phyloP scores from a whole-genome alignment of 1,140 invertebrate species.

The Mercenaria mercenaria region DNA sequence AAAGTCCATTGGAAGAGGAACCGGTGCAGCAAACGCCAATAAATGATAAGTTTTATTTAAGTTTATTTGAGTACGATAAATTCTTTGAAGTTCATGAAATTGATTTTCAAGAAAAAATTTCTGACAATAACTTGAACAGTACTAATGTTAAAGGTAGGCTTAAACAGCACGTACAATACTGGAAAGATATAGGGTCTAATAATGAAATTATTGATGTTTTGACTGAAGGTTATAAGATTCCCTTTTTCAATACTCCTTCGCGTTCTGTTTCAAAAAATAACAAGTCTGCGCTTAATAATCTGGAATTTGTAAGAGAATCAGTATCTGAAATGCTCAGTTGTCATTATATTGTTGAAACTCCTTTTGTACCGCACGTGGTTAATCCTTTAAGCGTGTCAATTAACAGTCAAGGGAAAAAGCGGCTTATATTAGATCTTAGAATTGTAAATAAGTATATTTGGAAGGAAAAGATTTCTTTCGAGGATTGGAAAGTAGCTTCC shows the following conservation, averaged over 20 bases:
- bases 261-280: neutral
- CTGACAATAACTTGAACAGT: neutral
- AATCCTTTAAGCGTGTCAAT: conserved; percentile 22
- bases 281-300: neutral
- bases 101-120: neutral
- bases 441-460: conserved; percentile 40
- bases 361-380: neutral
- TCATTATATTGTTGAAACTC: conserved; percentile 24
- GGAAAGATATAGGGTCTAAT: neutral
- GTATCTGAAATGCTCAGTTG: neutral
- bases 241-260: neutral
- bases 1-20: neutral
- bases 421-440: conserved; percentile 29
- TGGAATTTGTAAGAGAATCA: neutral
- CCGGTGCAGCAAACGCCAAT: neutral
- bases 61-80: neutral
- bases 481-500: conserved; percentile 1
- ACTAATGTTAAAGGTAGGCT: conserved; percentile 6
- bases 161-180: neutral
- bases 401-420: conserved; percentile 25
- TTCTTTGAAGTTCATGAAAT: neutral
- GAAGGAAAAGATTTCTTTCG: conserved; percentile 34
- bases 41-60: conserved; percentile 6
- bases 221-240: neutral
- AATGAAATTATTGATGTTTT: neutral